phyloP scores from a whole-genome alignment of 2,888 invertebrate genomes.

The Torymus texanus region DNA sequence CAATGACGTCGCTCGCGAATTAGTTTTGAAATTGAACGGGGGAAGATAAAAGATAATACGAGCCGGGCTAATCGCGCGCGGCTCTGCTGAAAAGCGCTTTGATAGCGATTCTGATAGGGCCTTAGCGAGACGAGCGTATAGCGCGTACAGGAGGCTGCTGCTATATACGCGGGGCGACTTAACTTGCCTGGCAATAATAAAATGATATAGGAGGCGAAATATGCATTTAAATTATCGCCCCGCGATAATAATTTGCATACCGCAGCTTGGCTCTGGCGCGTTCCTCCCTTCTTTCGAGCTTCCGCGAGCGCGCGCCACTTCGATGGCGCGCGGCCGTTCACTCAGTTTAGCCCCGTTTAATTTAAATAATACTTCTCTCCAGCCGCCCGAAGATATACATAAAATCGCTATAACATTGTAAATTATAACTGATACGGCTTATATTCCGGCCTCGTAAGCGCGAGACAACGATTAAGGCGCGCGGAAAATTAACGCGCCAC shows the following conservation, averaged over 20 bases:
- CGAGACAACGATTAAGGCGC: background rate
- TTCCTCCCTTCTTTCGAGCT: constrained; percentile 58
- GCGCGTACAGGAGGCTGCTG: background rate
- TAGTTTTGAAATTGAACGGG: no score
- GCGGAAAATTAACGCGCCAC: constrained; percentile 31
- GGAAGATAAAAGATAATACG: no score
- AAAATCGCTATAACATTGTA: constrained; percentile 76
- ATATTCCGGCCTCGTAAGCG: constrained; percentile 57
- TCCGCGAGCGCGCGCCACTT: constrained; percentile 51
- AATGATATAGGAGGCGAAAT: constrained; percentile 76
- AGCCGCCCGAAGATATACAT: constrained; percentile 73
- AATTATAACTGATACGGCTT: constrained; percentile 76
- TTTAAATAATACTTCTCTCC: constrained; percentile 75
- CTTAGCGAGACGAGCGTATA: background rate
- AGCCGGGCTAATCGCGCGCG: constrained; percentile 18
- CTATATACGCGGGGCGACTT: constrained; percentile 61
- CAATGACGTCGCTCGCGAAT: no score
- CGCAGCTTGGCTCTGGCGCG: constrained; percentile 61
- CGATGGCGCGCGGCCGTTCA: constrained; percentile 64
- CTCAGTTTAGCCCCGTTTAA: constrained; percentile 76
- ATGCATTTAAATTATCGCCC: constrained; percentile 76
- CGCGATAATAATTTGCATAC: constrained; percentile 76
- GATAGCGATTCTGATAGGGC: constrained; percentile 32
- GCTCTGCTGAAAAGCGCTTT: constrained; percentile 16
- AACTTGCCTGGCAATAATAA: constrained; percentile 72